A percentile compares a stretch with the other conserved stretches of the same genome.
Evolutionary conservation across 2,888 invertebrate species (phyloP).

Genomic region (Linnaemya tessellans): DNA sequence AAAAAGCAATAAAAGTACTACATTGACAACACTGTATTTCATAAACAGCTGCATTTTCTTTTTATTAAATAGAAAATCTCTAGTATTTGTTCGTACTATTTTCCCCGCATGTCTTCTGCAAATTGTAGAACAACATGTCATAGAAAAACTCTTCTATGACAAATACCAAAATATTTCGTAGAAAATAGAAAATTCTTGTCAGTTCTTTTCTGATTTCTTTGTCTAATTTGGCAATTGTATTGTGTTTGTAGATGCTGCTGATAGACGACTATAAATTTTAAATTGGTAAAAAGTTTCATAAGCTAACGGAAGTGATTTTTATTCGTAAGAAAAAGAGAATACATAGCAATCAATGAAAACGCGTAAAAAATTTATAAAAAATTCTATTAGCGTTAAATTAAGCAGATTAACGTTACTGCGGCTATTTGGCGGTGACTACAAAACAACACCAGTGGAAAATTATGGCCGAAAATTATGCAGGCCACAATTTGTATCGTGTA

Average conservation of each 20-base stretch:
- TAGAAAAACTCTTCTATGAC: slow-evolving; percentile 9
- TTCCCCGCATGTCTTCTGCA: neutral
- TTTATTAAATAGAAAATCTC: slow-evolving; percentile 23
- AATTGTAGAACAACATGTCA: slow-evolving; percentile 7
- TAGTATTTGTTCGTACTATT: slow-evolving; percentile 24
- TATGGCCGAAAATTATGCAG: slow-evolving; percentile 20
- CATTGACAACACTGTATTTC: neutral
- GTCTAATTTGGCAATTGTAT: slow-evolving; percentile 12
- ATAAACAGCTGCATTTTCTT: slow-evolving; percentile 38
- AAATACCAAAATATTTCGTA: slow-evolving; percentile 19
- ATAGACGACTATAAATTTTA: slow-evolving; percentile 28
- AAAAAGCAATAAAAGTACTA: neutral
- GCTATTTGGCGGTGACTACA: slow-evolving; percentile 53
- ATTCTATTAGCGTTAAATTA: slow-evolving; percentile 58
- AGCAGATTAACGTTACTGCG: slow-evolving; percentile 46
- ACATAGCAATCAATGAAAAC: slow-evolving; percentile 63
- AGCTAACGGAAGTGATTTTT: slow-evolving; percentile 48
- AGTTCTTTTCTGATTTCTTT: slow-evolving; percentile 1
- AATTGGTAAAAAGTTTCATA: slow-evolving; percentile 19
- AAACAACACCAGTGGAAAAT: slow-evolving; percentile 48
- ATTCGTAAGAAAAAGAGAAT: slow-evolving; percentile 5
- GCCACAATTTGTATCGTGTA: slow-evolving; percentile 30
- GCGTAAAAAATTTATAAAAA: slow-evolving; percentile 49
- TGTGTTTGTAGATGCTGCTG: slow-evolving; percentile 8
- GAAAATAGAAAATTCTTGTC: neutral